Conservation (phyloP, 2,888 invertebrate species). For the Anodontia alba region DNA sequence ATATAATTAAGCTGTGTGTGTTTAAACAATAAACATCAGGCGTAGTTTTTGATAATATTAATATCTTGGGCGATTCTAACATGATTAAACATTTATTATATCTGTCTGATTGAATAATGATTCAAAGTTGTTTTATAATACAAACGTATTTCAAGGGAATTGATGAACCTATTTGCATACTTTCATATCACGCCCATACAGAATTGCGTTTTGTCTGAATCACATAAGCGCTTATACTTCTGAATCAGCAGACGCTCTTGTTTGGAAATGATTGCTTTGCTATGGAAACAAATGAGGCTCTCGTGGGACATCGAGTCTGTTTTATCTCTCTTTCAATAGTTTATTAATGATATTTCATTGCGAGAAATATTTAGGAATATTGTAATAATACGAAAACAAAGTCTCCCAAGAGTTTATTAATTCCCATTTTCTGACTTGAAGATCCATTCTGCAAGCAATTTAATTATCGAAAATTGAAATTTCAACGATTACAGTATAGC, state of each 20-base stretch:
- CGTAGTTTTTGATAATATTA: no score
- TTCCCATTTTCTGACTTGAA: background rate
- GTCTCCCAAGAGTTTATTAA: background rate
- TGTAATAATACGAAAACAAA: constrained; percentile 4
- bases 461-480: background rate
- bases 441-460: background rate
- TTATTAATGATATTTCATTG: constrained; percentile 28
- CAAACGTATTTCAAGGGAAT: background rate
- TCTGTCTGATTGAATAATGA: constrained; percentile 13
- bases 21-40: no score
- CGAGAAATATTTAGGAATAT: constrained; percentile 41
- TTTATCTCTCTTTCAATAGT: constrained; percentile 40
- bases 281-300: constrained; percentile 39
- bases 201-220: background rate
- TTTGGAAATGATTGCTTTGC: constrained; percentile 26
- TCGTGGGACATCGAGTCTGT: constrained; percentile 28
- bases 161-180: constrained; percentile 11
- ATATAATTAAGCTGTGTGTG: no score
- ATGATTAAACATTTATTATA: background rate
- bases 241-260: background rate
- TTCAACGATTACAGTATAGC: no score
- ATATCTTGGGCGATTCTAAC: no score
- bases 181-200: background rate
- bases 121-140: background rate
- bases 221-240: background rate